Evolutionary conservation across 2,797 vertebrate species (phyloP).

Genomic region (Crocidura indochinensis): DNA sequence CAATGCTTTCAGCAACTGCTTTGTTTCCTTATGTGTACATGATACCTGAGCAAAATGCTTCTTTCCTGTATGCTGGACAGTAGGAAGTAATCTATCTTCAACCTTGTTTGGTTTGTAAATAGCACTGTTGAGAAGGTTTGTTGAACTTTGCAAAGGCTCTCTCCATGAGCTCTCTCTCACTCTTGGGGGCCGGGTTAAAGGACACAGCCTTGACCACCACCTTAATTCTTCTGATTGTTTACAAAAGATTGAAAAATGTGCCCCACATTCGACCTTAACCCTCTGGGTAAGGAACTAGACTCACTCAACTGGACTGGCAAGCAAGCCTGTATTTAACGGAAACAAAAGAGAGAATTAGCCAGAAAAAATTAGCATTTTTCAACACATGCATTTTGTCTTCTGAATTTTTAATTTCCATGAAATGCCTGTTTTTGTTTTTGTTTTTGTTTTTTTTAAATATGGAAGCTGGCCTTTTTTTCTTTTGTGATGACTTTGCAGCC

Average conservation of each 20-base stretch:
- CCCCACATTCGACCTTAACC: neutral
- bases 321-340: conserved; percentile 30
- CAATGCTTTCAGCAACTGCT: conserved; percentile 2
- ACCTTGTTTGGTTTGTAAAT: conserved; percentile 77
- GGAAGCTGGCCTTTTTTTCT: conserved; percentile 45
- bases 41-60: conserved; percentile 53
- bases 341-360: conserved; percentile 41
- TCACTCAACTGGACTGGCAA: neutral
- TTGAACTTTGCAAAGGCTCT: conserved; percentile 61
- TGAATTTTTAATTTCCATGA: conserved; percentile 80
- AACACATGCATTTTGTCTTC: conserved; percentile 66
- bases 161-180: conserved; percentile 34
- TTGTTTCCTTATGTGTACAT: conserved; percentile 60
- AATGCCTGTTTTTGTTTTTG: no score
- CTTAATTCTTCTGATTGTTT: conserved; percentile 73
- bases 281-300: neutral
- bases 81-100: conserved; percentile 78
- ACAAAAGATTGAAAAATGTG: conserved; percentile 60
- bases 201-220: conserved; percentile 24
- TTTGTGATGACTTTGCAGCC: conserved; percentile 59
- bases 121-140: conserved; percentile 63
- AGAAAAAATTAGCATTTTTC: conserved; percentile 73
- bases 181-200: conserved; percentile 73
- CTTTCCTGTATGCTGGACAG: conserved; percentile 54
- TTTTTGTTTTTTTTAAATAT: no score